Conservation (phyloP, 1,140 invertebrate species). For the Penaeus indicus region DNA sequence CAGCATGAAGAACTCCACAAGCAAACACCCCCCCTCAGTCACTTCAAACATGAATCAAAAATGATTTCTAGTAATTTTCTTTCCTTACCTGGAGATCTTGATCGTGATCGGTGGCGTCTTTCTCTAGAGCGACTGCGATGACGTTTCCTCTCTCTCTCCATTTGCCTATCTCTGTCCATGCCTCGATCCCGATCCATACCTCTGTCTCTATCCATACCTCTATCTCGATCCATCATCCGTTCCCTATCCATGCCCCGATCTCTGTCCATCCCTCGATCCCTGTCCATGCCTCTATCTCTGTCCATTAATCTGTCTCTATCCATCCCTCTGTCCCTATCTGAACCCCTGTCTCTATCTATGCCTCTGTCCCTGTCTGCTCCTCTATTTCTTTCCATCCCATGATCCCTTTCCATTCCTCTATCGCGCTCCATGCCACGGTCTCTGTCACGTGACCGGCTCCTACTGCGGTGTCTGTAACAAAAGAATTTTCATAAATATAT, state of each 20-base stretch:
- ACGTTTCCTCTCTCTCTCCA: constrained; percentile 71
- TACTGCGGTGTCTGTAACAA: constrained; percentile 55
- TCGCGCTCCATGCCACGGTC: constrained; percentile 72
- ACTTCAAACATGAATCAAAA: constrained; percentile 2
- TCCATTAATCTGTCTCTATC: constrained; percentile 13
- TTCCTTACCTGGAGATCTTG: constrained; percentile 41
- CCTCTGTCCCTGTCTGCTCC: constrained; percentile 47
- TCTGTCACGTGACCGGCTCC: constrained; percentile 67
- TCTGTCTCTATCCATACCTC: constrained; percentile 47
- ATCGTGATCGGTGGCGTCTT: constrained; percentile 50
- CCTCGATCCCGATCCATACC: constrained; percentile 41
- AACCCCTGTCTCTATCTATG: constrained; percentile 33
- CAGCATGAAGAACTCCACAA: not conserved
- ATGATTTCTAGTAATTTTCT: not conserved
- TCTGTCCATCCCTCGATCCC: constrained; percentile 35
- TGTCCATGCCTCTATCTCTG: constrained; percentile 5
- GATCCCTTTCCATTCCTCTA: constrained; percentile 69
- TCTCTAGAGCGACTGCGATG: constrained; percentile 45
- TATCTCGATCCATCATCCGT: constrained; percentile 36
- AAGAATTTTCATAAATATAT: not conserved
- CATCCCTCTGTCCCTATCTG: no score
- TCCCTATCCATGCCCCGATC: constrained; percentile 46
- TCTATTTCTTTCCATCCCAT: constrained; percentile 38
- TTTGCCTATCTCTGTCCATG: constrained; percentile 63
- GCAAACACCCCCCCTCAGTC: not conserved